phyloP scores from a whole-genome alignment of 2,888 invertebrate species.

The Leptinotarsa tumamoca region DNA sequence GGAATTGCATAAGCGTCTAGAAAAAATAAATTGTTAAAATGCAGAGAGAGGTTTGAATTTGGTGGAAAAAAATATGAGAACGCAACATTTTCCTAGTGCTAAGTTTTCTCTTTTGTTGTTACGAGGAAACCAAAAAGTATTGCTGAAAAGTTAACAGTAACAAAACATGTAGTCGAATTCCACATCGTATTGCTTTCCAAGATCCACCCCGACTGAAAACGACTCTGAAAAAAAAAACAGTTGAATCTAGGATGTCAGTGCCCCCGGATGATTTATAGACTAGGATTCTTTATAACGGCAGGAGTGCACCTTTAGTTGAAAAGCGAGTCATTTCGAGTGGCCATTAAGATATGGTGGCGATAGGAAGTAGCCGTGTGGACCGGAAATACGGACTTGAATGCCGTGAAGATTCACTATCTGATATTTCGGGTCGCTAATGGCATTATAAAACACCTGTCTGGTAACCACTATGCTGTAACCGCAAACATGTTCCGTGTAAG shows the following conservation, averaged over 20 bases:
- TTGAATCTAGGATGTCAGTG: constrained; percentile 38
- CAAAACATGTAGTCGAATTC: no score
- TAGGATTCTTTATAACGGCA: constrained; percentile 45
- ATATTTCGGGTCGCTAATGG: constrained; percentile 58
- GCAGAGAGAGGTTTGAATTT: no score
- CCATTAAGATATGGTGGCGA: constrained; percentile 58
- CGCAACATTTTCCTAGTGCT: no score
- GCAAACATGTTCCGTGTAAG: constrained; percentile 39
- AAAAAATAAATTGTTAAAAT: no score
- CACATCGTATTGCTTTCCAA: neutral
- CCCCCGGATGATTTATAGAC: constrained; percentile 51
- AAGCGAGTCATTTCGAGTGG: constrained; percentile 56
- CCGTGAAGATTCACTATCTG: constrained; percentile 60
- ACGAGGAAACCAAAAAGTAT: no score
- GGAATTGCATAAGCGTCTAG: no score
- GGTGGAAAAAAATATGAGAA: no score
- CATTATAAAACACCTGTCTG: constrained; percentile 58
- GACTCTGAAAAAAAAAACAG: constrained; percentile 16
- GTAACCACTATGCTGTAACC: constrained; percentile 41
- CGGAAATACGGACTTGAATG: constrained; percentile 59
- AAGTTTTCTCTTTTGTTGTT: no score
- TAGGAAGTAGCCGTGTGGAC: constrained; percentile 58
- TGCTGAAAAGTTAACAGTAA: no score
- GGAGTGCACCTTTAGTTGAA: constrained; percentile 57
- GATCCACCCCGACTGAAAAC: neutral